Base-by-base conservation (phyloP, 2,888 invertebrate genomes). In the Thecophora atra region DNA sequence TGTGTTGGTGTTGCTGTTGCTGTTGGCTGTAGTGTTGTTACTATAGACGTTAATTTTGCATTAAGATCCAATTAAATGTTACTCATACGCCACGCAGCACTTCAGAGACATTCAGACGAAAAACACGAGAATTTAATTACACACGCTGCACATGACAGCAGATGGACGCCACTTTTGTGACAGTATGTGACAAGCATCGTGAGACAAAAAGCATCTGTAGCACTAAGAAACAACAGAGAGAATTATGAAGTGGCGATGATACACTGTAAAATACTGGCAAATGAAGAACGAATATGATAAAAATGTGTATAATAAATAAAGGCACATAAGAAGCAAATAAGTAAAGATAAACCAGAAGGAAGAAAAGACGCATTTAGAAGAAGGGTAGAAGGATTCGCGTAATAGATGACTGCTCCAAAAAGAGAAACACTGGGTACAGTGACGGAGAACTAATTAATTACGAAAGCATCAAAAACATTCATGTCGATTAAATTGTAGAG, bases 61-160 rank as follows among this genome's bases (percentile, higher is more conserved):
- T 66, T 51, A 56, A 56, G 24, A 15, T 54, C 44, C 26, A 68
- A 58, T 58, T 44, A 52, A 30, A 58, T n/a, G 42, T 24, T 44
- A 68, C 44, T 58, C 68, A 56, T 17, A 44, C 42, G 68, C 24
- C 68, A 58, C 37, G 17, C 58, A 56, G 21, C 68, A 56, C 56
- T 30, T 62, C 19, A 62, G 37, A 37, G 37, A 6, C 11, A 42
- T 19, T 42, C 30, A 17, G 30, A 30, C 11, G 19, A 62, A 56
- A 30, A 42, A 42, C 2, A 19, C 37, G 47, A 21, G 28, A 64
- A 64, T 64, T 64, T 64, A 64, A 64, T 64, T 64, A 64, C 44
- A 47, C 63, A 44, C 64, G 44, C 21, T n/a, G 15, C 44, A 64
- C 42, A 47, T 24, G 64, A 47, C 64, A 47, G 8, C 44, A 64